Evolutionary conservation across 2,113 vertebrate species (phyloP), one percentile per base, ranked within the genome.

Genomic region (Gracilinanus agilis): DNA sequence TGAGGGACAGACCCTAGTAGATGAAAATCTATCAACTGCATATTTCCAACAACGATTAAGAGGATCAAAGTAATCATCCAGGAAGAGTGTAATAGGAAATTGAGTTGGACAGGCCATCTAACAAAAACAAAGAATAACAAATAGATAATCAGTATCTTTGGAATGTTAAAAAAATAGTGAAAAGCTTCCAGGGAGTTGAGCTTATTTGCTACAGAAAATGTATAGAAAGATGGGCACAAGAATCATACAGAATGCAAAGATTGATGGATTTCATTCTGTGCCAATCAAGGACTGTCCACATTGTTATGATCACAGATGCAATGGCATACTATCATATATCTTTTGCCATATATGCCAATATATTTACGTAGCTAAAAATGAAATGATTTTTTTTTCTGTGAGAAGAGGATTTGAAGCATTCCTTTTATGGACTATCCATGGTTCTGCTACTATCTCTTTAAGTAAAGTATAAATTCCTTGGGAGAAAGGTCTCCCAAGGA

Each of bases 381-480:
- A 75, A n/a, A 24, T n/a, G 34, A 13, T 90, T 29, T 83, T 91
- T 96, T 94, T 21, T 34, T 91, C 24, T 16, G 3, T 91, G n/a
- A 95, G 27, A 91, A 9, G 40, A 94, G 53, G 29, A 54, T 90
- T 92, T 92, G 58, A 19, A 94, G 13, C 6, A 16, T 94, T 96
- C 34, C 56, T 9, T 44, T 90, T 29, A 56, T 54, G 88, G 83
- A 91, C 88, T 93, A 19, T 83, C 6, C 23, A 89, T 75, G 19
- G 7, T 56, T 89, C 0, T 34, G 54, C 55, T 95, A 53, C 9
- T 40, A 55, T 58, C 23, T 90, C 92, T 90, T 95, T 67, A 96
- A 88, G 83, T 96, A 13, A 96, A 88, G 83, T 96, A 13, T 90
- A 92, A 92, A 95, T 44, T 95, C 34, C 40, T 93, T 67, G 24